phyloP scores from a whole-genome alignment of 2,113 vertebrate species.

The Myodes glareolus region DNA sequence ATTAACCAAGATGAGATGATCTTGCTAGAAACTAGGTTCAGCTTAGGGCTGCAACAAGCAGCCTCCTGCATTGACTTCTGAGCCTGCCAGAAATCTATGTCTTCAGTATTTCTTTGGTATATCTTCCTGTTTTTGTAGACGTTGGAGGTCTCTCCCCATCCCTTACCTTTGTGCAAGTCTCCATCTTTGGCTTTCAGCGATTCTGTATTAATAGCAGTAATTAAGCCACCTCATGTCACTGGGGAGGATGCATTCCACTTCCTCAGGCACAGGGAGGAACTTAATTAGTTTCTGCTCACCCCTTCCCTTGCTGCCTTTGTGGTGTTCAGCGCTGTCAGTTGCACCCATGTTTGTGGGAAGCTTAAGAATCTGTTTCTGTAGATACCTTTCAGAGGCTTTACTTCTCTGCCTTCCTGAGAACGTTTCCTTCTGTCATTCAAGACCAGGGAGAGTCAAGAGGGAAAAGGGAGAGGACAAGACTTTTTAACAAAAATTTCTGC shows the following conservation, averaged over 20 bases:
- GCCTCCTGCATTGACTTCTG: background rate
- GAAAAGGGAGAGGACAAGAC: background rate
- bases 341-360: background rate
- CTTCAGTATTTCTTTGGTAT: background rate
- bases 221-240: slow-evolving; percentile 81
- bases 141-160: background rate
- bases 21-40: background rate
- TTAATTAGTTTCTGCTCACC: slow-evolving; percentile 75
- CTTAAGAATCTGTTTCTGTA: slow-evolving; percentile 70
- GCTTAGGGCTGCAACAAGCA: accelerated
- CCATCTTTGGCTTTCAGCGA: slow-evolving; percentile 67
- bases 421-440: slow-evolving; percentile 67
- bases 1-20: background rate
- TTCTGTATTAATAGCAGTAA: slow-evolving; percentile 81
- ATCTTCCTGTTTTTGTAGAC: background rate
- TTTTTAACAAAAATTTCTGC: background rate
- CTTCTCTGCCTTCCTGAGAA: slow-evolving; percentile 68
- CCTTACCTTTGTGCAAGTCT: background rate
- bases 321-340: slow-evolving; percentile 58
- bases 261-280: slow-evolving; percentile 81
- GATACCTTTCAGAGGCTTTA: slow-evolving; percentile 67
- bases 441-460: slow-evolving; percentile 71
- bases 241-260: slow-evolving; percentile 85
- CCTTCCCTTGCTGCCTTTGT: accelerated
- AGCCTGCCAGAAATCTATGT: background rate